These are phyloP conservation scores for Dromaius novaehollandiae DNA, from an alignment of 2,113 vertebrate species.

Conservation along the genomic window DNA sequence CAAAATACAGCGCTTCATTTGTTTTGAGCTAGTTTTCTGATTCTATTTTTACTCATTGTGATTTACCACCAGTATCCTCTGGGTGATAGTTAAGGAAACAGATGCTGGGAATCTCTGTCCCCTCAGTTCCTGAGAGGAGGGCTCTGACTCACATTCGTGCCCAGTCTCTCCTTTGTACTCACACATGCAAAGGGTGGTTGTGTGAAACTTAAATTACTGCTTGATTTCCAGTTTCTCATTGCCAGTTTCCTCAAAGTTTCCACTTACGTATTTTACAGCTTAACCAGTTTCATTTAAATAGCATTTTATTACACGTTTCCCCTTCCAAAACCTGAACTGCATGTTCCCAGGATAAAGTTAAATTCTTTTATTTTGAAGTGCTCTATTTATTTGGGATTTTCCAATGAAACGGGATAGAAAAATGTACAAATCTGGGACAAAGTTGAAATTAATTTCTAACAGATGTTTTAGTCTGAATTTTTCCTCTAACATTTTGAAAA, in stretches of 20 bases:
- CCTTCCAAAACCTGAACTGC: slow-evolving; percentile 81
- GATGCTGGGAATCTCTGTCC: slow-evolving; percentile 93
- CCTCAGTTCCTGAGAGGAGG: slow-evolving; percentile 88
- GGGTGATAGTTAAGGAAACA: slow-evolving; percentile 96
- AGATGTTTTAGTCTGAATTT: slow-evolving; percentile 48
- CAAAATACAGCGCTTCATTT: slow-evolving; percentile 57
- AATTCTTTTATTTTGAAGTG: slow-evolving; percentile 66
- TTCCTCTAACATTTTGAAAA: not conserved
- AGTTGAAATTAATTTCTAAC: slow-evolving; percentile 64
- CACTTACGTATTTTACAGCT: slow-evolving; percentile 91
- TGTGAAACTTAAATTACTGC: slow-evolving; percentile 83
- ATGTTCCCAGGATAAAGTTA: slow-evolving; percentile 87
- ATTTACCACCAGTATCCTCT: slow-evolving; percentile 92
- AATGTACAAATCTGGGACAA: slow-evolving; percentile 22
- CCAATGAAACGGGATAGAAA: slow-evolving; percentile 61
- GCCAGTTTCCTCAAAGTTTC: slow-evolving; percentile 95
- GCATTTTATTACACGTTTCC: slow-evolving; percentile 75
- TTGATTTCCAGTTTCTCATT: slow-evolving; percentile 88
- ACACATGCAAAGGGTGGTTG: slow-evolving; percentile 85
- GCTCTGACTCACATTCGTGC: slow-evolving; percentile 82
- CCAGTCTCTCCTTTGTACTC: slow-evolving; percentile 88
- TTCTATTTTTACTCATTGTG: slow-evolving; percentile 91
- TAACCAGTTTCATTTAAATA: slow-evolving; percentile 76
- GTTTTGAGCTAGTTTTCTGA: slow-evolving; percentile 72
- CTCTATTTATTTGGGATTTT: slow-evolving; percentile 74